Base-by-base conservation (phyloP, 2,888 invertebrate genomes). In the Altica lythri region DNA sequence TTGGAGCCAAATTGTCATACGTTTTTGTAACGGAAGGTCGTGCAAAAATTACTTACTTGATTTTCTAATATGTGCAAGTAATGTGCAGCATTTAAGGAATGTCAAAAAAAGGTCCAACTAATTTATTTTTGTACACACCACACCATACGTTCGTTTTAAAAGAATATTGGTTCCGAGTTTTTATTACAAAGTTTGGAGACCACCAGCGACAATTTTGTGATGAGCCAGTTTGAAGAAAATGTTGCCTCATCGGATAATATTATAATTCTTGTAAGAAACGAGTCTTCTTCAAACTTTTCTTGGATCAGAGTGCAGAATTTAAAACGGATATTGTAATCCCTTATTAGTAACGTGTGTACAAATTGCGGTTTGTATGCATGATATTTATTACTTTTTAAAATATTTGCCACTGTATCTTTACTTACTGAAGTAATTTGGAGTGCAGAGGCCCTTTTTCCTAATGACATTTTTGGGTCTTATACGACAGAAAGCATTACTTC, bases 241-340 rank as follows among this genome's bases (percentile, higher is more conserved):
- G 5, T 27, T 8, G 27, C 27, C n/a, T 27, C 27, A 27, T 27
- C 27, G 27, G 27, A 8, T n/a, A 19, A 19, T 19, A 19, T 13
- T 34, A 13, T 46, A 13, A 5, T 2, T 14, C 19, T 40, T n/a
- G 25, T 40, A 18, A 51, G 27, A 51, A 45, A 45, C 2, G 22
- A 25, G 19, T 45, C 27, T 18, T 16, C 45, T 19, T 47, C 37
- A 25, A 53, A 37, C 34, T 37, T 29, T 53, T 38, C 53, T 53
- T 53, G 47, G 53, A 53, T 47, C 10, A 47, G 19, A 53, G 37
- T 12, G 27, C 53, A 53, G 16, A 53, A 53, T 5, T 27, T n/a
- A 27, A 27, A 48, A 3, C 46, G 38, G 2, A n/a, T 35, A 47
- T 53, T 37, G n/a, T 27, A 27, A 27, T 27, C n/a, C 27, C 27